Percentiles rank a stretch among this genome's conserved stretches.
Conservation (phyloP, 2,888 invertebrate species). For the Cactoblastis cactorum region DNA sequence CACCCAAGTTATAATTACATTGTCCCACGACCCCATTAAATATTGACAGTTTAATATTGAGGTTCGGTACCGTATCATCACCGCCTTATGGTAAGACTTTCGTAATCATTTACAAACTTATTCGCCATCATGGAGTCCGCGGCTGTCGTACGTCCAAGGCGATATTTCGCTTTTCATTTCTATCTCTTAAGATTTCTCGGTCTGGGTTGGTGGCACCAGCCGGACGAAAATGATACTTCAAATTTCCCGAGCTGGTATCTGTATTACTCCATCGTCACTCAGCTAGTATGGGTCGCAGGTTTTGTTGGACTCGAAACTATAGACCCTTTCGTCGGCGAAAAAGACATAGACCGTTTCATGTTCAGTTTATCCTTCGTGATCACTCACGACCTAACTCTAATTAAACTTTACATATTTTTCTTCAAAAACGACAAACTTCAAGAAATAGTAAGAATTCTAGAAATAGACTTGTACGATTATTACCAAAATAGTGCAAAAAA, state of each 20-base stretch:
- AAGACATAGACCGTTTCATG: slow-evolving; percentile 69
- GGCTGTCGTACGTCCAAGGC: slow-evolving; percentile 36
- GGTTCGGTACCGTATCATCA: neutral
- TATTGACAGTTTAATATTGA: slow-evolving; percentile 7
- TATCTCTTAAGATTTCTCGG: slow-evolving; percentile 58
- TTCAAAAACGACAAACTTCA: slow-evolving; percentile 63
- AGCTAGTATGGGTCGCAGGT: slow-evolving; percentile 62
- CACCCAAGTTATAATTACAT: slow-evolving; percentile 5
- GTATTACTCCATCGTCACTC: slow-evolving; percentile 59
- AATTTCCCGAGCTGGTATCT: slow-evolving; percentile 64
- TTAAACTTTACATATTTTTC: slow-evolving; percentile 65
- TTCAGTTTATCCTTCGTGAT: slow-evolving; percentile 71
- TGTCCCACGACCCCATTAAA: slow-evolving; percentile 7
- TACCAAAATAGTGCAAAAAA: slow-evolving; percentile 58
- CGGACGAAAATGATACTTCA: slow-evolving; percentile 52
- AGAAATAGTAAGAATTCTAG: slow-evolving; percentile 55
- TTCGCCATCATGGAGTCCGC: slow-evolving; percentile 14
- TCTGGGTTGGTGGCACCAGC: slow-evolving; percentile 72
- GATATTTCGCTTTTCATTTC: slow-evolving; percentile 59
- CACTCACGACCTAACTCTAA: slow-evolving; percentile 65
- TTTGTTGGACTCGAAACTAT: slow-evolving; percentile 71
- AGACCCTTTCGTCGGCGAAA: slow-evolving; percentile 67
- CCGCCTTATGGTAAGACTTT: neutral
- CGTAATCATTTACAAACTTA: neutral
- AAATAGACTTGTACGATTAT: slow-evolving; percentile 52